Base-by-base conservation (phyloP, 2,113 vertebrate species). In the Rhombomys opimus region DNA sequence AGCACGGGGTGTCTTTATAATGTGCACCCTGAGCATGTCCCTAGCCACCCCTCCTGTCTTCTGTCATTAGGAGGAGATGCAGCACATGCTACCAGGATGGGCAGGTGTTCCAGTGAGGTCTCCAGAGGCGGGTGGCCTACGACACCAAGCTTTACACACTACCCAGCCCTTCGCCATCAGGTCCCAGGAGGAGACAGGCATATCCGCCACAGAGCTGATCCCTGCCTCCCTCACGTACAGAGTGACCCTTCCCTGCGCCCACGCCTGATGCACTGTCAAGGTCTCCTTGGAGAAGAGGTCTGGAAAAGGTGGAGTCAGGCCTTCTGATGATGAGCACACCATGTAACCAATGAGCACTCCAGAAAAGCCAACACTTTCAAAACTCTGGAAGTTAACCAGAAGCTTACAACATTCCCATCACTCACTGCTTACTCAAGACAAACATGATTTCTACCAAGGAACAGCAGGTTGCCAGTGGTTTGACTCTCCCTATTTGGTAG, bases 91-190 rank as follows among this genome's bases (percentile, higher is more conserved):
- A 13, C 27, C 57, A 11, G 9, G 12, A 4, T 18, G 12, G 0
- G 2, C 2, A 8, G 50, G 32, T 9, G 41, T 35, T 14, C 11
- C 1, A 13, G 13, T 22, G 17, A 0, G 22, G 1, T 41, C 2
- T 59, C 57, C 14, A 35, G 12, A 12, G 59, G 52, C 10, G 86
- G 17, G 84, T 32, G 50, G 52, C 67, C 57, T 22, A 23, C 15
- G 63, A 77, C 72, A 27, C 17, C 68, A 52, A 3, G 11, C 14
- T 78, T 77, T 67, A 75, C n/a, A 22, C 18, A 10, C 65, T 61
- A 30, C 35, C 67, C 5, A 38, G 35, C 9, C 12, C n/a, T 7
- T 76, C 11, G 32, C 12, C 15, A 23, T 17, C 10, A 52, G 63
- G 7, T 32, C 46, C 17, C 59, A 63, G 70, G 50, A 27, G 41